Percentiles rank a stretch among this genome's conserved stretches.
Conservation (phyloP, 2,888 invertebrate species). For the Caenorhabditis sp. region DNA sequence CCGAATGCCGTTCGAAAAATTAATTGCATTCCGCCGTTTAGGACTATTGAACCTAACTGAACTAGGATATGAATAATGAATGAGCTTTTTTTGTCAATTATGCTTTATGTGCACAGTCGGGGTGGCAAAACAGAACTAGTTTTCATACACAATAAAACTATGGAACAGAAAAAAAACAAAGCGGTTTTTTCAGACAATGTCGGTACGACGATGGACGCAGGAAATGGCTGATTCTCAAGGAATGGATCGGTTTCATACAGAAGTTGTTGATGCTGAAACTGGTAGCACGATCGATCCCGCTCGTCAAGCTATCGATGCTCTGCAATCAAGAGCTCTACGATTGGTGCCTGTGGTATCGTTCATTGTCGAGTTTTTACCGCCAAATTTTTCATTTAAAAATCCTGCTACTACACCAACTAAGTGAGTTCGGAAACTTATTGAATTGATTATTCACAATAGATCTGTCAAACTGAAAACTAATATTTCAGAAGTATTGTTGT, state of each 20-base stretch:
- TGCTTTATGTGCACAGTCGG: no score
- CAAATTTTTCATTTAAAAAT: slow-evolving; percentile 62
- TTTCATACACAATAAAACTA: neutral
- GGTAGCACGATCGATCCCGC: slow-evolving; percentile 67
- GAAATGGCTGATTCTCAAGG: slow-evolving; percentile 60
- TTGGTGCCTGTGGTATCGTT: slow-evolving; percentile 67
- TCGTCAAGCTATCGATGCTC: slow-evolving; percentile 68
- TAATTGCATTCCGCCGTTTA: no score
- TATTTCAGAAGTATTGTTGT: no score
- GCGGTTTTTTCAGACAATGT: slow-evolving; percentile 50
- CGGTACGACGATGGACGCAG: slow-evolving; percentile 64
- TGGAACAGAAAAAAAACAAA: neutral
- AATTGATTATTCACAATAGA: neutral
- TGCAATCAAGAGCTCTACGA: slow-evolving; percentile 65
- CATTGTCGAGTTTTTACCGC: slow-evolving; percentile 63
- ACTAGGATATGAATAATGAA: no score
- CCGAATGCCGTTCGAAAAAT: no score
- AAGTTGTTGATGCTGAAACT: slow-evolving; percentile 67
- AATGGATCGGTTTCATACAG: slow-evolving; percentile 60
- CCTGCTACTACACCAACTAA: slow-evolving; percentile 47
- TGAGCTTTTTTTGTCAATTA: no score
- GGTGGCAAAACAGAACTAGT: no score
- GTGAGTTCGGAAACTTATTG: slow-evolving; percentile 26
- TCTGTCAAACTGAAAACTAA: neutral
- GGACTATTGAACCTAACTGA: no score